Base-by-base conservation (phyloP, 2,797 vertebrate species). In the Cichlasoma orientale region DNA sequence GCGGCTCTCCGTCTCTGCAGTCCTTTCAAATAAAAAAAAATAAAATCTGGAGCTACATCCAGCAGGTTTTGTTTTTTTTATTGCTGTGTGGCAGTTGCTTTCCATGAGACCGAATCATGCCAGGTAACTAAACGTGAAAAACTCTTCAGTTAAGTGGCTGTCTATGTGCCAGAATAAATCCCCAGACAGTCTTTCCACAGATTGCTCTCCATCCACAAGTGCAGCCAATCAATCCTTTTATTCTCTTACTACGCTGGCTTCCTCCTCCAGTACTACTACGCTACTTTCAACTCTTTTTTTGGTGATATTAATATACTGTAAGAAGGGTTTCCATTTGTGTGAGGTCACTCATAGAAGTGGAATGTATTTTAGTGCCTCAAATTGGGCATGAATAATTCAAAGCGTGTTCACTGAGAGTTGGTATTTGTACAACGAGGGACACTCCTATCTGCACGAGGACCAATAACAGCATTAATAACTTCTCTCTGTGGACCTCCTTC, bases 181-280 rank as follows among this genome's bases (percentile, higher is more conserved):
- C 93, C 86, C 77, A 33, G 82, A 84, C 56, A n/a, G 75, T 82
- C 83, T 52, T n/a, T 75, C 79, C 81, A 89, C 89, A 92, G 89
- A 89, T 90, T 85, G 80, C 56, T 56, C 70, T 83, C 79, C 76
- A 16, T 84, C 63, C 75, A 71, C 77, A 71, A 87, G 63, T 74
- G 33, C 25, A 89, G 90, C 87, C 92, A 91, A 83, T 77, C 53
- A 61, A 47, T 58, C 38, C 70, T 38, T 86, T 90, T 75, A 33
- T 86, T 85, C 78, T 72, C 71, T 66, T 68, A 83, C 89, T 86
- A 79, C 18, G 4, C 54, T 80, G 80, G 83, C 83, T 55, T 23
- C 55, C 50, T 82, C 72, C 71, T 29, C 74, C 58, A 74, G 54
- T 54, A 81, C 72, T 82, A 77, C 76, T 84, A 76, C 66, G 59